Conservation (phyloP, 2,888 invertebrate species). For the Leucozona laternaria region DNA sequence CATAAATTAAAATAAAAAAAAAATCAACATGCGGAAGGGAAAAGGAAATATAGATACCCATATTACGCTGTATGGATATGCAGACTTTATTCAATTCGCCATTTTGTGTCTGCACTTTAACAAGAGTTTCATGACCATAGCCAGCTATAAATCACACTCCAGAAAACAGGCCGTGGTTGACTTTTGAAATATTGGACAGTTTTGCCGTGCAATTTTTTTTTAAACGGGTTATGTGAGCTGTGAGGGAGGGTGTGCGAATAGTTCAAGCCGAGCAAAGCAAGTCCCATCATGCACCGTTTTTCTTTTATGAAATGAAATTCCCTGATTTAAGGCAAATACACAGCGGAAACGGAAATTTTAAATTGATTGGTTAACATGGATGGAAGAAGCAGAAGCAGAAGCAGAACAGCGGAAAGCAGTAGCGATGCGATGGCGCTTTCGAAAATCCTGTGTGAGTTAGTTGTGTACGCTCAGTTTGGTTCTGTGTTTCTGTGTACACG, state of each 20-base stretch:
- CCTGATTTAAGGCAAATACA: conserved; percentile 75
- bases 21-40: neutral
- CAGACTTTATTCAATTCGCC: conserved; percentile 61
- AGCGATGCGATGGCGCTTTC: conserved; percentile 42
- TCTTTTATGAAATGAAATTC: conserved; percentile 74
- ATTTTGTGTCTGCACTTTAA: conserved; percentile 71
- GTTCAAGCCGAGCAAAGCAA: conserved; percentile 26
- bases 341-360: conserved; percentile 75
- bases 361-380: conserved; percentile 76
- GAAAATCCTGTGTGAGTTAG: conserved; percentile 60
- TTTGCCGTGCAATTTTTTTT: conserved; percentile 58
- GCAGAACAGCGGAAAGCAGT: conserved; percentile 61
- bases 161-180: conserved; percentile 74
- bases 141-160: conserved; percentile 65
- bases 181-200: conserved; percentile 76
- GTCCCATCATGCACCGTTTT: conserved; percentile 43
- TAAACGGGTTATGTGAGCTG: neutral
- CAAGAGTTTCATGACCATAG: conserved; percentile 67
- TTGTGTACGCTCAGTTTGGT: conserved; percentile 61
- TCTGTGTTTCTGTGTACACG: conserved; percentile 50
- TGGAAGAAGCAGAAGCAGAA: conserved; percentile 70
- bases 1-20: conserved; percentile 8
- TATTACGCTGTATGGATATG: neutral
- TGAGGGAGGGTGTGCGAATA: conserved; percentile 22
- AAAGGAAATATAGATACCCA: conserved; percentile 33